These are phyloP conservation scores for Microchrysa polita DNA, from an alignment of 2,888 invertebrate species.

Conservation along the genomic window DNA sequence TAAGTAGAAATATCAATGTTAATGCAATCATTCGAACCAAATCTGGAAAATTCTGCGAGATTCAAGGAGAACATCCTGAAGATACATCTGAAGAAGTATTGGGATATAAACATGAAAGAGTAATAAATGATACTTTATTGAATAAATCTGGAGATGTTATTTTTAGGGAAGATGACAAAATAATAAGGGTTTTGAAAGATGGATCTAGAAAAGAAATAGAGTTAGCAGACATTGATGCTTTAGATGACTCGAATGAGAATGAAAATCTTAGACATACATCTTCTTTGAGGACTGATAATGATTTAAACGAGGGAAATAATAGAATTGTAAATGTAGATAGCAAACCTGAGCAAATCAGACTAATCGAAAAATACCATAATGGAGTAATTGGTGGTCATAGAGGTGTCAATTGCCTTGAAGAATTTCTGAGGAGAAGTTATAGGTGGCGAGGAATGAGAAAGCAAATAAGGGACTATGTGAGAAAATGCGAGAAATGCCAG, in stretches of 20 bases:
- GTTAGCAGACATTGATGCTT: background rate
- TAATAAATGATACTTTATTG: background rate
- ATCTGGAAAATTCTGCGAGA: background rate
- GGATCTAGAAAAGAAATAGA: background rate
- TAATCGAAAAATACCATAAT: background rate
- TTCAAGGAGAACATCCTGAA: background rate
- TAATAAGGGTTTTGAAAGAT: background rate
- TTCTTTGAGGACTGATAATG: too few relatives aligned
- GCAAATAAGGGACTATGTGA: background rate
- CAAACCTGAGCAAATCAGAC: background rate
- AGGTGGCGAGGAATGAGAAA: background rate
- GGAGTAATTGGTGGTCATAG: slow-evolving; percentile 10
- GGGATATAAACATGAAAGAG: background rate
- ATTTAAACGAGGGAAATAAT: background rate
- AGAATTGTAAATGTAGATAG: background rate
- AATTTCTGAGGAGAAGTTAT: background rate
- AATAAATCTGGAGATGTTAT: background rate
- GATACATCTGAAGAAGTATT: background rate
- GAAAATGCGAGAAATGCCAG: slow-evolving; percentile 1
- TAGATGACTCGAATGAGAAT: background rate
- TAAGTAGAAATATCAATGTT: slow-evolving; percentile 37
- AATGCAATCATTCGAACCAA: background rate
- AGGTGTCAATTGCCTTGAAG: slow-evolving; percentile 6
- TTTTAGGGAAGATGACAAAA: background rate
- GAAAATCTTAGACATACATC: too few relatives aligned